A percentile compares a stretch with the other conserved stretches of the same genome.
These are phyloP conservation scores for Dolichomitus sp. DNA, from an alignment of 2,888 invertebrate species.

Conservation along the genomic window DNA sequence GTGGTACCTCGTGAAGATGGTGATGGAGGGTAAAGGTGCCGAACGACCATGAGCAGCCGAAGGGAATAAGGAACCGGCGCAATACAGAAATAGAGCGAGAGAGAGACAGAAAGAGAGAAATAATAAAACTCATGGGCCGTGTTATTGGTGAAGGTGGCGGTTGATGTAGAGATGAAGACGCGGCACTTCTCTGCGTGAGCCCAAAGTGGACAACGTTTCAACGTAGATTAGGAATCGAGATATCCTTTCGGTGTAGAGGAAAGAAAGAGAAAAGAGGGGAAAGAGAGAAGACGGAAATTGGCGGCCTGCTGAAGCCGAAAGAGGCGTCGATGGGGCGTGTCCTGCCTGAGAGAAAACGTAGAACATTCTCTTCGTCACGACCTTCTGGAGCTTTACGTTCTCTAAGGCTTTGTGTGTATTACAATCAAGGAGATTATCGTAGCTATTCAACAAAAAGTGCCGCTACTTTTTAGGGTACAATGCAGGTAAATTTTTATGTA, in stretches of 20 bases:
- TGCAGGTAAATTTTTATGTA: not conserved
- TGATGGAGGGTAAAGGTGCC: conserved; percentile 8
- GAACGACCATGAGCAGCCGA: not conserved
- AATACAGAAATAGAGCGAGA: not conserved
- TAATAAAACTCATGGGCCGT: conserved; percentile 1
- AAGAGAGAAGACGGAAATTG: conserved; percentile 9
- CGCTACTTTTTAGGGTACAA: not conserved
- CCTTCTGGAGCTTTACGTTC: conserved; percentile 5
- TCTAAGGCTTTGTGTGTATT: not conserved
- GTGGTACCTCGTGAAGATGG: not conserved
- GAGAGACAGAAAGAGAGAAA: not conserved
- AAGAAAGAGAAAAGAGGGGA: conserved; percentile 38
- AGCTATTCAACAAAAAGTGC: not conserved
- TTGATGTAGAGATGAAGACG: conserved; percentile 2
- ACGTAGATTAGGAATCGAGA: conserved; percentile 13
- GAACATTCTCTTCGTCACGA: conserved; percentile 4
- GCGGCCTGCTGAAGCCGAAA: not conserved
- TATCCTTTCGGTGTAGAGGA: conserved; percentile 1
- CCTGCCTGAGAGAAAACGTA: not conserved
- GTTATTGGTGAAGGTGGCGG: not conserved
- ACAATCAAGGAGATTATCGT: not conserved
- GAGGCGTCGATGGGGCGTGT: conserved; percentile 66
- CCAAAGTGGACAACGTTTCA: not conserved
- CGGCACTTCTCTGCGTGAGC: conserved; percentile 5
- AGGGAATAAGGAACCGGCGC: not conserved